phyloP scores from a whole-genome alignment of 2,797 vertebrate species.

The Alca torda region DNA sequence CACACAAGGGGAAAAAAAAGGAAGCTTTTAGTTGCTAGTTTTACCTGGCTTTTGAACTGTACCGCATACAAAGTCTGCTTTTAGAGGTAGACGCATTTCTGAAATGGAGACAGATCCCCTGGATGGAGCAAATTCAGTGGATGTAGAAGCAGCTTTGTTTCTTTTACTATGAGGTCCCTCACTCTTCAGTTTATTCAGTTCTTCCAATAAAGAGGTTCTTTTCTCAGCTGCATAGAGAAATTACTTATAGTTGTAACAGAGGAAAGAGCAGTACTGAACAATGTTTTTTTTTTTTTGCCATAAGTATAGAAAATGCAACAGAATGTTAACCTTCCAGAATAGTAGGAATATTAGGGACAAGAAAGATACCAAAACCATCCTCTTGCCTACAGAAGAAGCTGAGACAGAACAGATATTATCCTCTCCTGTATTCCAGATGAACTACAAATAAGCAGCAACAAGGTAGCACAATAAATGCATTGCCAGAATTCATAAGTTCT shows the following conservation, averaged over 20 bases:
- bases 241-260: not conserved
- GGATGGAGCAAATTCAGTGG: slow-evolving; percentile 76
- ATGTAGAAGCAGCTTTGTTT: slow-evolving; percentile 38
- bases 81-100: slow-evolving; percentile 92
- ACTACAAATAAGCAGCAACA: not conserved
- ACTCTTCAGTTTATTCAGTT: slow-evolving; percentile 85
- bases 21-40: not conserved
- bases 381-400: not conserved
- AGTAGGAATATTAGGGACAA: not conserved
- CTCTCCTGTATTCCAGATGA: not conserved
- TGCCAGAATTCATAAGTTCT: not conserved
- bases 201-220: slow-evolving; percentile 84
- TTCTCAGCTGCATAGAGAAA: slow-evolving; percentile 82
- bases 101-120: slow-evolving; percentile 88
- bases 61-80: slow-evolving; percentile 94
- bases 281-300: not conserved
- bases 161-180: slow-evolving; percentile 79
- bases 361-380: not conserved
- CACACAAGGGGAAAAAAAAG: not conserved
- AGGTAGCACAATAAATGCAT: not conserved
- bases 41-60: slow-evolving; percentile 88
- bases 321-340: not conserved
- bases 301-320: not conserved
- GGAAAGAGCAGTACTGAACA: not conserved
- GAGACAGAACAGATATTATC: not conserved